Evolutionary conservation across 2,888 invertebrate species (phyloP).

Genomic region (Ferrisia virgata): DNA sequence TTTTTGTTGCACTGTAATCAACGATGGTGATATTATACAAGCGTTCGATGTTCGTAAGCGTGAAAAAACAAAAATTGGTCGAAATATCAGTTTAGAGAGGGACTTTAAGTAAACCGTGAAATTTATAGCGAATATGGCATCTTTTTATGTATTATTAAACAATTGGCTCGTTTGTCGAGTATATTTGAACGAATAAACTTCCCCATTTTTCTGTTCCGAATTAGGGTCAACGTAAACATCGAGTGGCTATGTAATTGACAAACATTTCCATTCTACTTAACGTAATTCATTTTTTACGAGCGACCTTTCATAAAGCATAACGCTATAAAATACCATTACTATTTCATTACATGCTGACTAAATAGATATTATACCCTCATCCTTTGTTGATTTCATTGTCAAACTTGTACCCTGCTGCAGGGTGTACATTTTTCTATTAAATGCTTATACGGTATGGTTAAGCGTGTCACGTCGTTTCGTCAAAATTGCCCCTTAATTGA

Average conservation of each 20-base stretch:
- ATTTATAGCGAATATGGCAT: slow-evolving; percentile 25
- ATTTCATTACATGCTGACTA: not conserved
- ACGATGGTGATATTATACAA: not conserved
- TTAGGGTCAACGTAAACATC: not conserved
- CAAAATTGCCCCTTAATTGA: not conserved
- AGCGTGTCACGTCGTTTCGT: no score
- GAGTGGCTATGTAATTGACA: not conserved
- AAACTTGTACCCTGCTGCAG: no score
- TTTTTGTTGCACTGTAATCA: not conserved
- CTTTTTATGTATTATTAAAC: not conserved
- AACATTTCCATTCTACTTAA: slow-evolving; percentile 3
- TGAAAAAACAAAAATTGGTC: not conserved
- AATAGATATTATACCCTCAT: not conserved
- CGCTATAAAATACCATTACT: not conserved
- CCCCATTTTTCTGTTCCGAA: not conserved
- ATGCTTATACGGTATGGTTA: no score
- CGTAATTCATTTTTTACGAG: slow-evolving; percentile 3
- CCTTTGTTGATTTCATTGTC: not conserved
- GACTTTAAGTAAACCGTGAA: not conserved
- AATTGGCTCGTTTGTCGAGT: not conserved
- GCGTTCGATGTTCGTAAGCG: not conserved
- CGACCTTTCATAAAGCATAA: not conserved
- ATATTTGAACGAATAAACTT: not conserved
- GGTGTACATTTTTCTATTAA: no score
- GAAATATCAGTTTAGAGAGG: not conserved